A percentile compares a stretch with the other conserved stretches of the same genome.
These are phyloP conservation scores for Ctenosaura bakeri DNA, from an alignment of 2,797 vertebrate genomes.

Conservation along the genomic window DNA sequence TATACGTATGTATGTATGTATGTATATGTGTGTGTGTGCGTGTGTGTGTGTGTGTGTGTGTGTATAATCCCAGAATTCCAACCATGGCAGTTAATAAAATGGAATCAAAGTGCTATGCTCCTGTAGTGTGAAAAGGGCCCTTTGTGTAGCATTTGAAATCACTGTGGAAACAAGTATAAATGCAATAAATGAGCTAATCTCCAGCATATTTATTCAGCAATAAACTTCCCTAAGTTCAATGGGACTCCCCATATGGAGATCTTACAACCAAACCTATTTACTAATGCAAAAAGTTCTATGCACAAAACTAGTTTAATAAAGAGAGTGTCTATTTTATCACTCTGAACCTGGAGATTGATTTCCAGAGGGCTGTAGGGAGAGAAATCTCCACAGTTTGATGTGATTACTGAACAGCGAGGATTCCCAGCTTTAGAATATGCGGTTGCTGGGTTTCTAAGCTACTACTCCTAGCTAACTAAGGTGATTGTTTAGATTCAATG, in stretches of 20 bases:
- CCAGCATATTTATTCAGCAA: not conserved
- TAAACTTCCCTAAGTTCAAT: not conserved
- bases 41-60: not conserved
- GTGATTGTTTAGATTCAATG: not conserved
- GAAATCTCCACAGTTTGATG: no score
- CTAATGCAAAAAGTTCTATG: not conserved
- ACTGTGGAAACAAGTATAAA: not conserved
- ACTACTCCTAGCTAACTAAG: not conserved
- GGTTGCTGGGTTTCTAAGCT: not conserved
- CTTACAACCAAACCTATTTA: not conserved
- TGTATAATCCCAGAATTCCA: not conserved
- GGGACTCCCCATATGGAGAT: not conserved
- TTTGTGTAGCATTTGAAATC: not conserved
- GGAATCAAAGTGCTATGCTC: not conserved
- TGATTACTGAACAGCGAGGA: no score
- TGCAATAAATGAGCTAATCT: not conserved
- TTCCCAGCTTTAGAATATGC: not conserved
- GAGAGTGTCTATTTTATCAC: not conserved
- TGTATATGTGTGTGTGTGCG: not conserved
- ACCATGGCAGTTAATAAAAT: not conserved
- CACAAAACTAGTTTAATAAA: not conserved
- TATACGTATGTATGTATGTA: fast-evolving
- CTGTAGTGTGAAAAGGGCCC: no score
- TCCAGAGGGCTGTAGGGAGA: no score
- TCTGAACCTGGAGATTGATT: no score